phyloP scores from a whole-genome alignment of 2,888 invertebrate genomes.

The Nezara viridula region DNA sequence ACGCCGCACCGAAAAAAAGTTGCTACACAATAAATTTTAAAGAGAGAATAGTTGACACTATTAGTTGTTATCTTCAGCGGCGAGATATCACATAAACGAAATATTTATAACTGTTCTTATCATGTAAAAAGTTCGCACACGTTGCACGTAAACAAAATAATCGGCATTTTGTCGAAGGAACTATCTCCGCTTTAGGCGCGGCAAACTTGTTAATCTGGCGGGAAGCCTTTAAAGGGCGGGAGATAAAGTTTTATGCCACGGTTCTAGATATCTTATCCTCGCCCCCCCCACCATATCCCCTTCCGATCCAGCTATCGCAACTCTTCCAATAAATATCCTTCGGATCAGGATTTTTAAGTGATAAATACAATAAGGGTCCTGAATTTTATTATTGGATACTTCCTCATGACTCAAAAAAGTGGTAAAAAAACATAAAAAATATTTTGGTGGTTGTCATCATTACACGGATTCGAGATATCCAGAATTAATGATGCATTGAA shows the following conservation, averaged over 20 bases:
- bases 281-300: not conserved
- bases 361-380: not conserved
- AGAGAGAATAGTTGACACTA: not conserved
- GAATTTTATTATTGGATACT: not conserved
- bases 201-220: constrained; percentile 40
- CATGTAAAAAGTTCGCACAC: not conserved
- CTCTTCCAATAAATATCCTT: constrained; percentile 37
- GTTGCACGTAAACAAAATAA: not conserved
- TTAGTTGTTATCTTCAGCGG: not conserved
- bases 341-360: not conserved
- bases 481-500: no score
- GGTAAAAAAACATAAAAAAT: no score
- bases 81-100: not conserved
- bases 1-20: no score
- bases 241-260: constrained; percentile 44
- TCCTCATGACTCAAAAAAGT: not conserved
- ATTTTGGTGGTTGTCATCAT: no score
- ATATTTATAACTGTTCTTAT: not conserved
- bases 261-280: constrained; percentile 3
- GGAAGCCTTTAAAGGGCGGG: constrained; percentile 18
- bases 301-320: not conserved
- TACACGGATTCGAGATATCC: no score
- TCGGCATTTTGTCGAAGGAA: not conserved
- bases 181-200: not conserved
- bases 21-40: not conserved